phyloP scores from a whole-genome alignment of 2,888 invertebrate species.

The Pelosia muscerda region DNA sequence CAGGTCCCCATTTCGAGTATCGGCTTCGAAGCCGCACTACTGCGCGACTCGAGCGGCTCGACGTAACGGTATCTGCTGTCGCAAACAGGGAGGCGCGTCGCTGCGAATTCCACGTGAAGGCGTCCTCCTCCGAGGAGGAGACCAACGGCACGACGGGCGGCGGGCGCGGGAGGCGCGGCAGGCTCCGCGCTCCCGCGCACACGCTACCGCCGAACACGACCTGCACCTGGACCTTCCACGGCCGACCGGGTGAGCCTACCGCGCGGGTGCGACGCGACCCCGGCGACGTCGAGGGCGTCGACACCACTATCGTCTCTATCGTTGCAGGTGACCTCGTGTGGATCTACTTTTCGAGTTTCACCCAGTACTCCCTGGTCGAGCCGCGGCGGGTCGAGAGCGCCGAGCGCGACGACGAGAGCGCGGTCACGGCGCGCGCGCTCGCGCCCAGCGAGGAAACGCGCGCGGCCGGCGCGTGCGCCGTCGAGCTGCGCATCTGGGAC shows the following conservation, averaged over 20 bases:
- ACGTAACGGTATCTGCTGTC: neutral
- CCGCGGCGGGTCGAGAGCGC: conserved; percentile 82
- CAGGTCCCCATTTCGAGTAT: conserved; percentile 61
- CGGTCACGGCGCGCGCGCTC: conserved; percentile 29
- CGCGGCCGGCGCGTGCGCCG: conserved; percentile 84
- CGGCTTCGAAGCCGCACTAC: neutral
- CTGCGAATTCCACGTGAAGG: conserved; percentile 93
- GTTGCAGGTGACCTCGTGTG: conserved; percentile 91
- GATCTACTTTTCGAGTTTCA: conserved; percentile 95
- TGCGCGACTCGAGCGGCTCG: too few species aligned
- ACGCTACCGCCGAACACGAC: conserved; percentile 95
- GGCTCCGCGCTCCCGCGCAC: conserved; percentile 92
- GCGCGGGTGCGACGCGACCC: neutral
- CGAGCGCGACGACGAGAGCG: conserved; percentile 78
- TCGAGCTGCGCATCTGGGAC: conserved; percentile 91
- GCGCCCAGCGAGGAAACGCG: conserved; percentile 36
- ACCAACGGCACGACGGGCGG: conserved; percentile 83
- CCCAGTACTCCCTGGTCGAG: conserved; percentile 90
- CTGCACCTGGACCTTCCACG: conserved; percentile 94
- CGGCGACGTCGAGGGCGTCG: neutral
- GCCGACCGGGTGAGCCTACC: conserved; percentile 85
- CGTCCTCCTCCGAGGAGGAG: conserved; percentile 89
- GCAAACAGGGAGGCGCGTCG: conserved; percentile 81
- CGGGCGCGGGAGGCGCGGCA: conserved; percentile 90
- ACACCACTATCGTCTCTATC: conserved; percentile 10